phyloP scores from a whole-genome alignment of 2,797 vertebrate species.

The Lemur catta region DNA sequence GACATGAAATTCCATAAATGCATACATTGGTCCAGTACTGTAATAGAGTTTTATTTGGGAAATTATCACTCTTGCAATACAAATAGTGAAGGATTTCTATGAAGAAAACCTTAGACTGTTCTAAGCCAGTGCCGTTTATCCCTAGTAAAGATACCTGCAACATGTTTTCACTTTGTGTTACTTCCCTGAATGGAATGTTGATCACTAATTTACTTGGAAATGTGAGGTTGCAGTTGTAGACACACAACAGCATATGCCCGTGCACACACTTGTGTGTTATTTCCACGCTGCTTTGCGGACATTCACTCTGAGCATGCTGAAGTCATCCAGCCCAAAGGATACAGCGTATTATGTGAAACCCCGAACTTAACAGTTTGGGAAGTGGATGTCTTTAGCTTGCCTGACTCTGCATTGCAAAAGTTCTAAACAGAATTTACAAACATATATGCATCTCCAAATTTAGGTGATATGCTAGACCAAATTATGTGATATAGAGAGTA shows the following conservation, averaged over 20 bases:
- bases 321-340: neutral
- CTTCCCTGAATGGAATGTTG: neutral
- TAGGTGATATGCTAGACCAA: neutral
- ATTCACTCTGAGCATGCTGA: neutral
- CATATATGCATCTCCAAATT: neutral
- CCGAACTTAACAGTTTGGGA: neutral
- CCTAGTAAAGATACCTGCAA: neutral
- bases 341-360: neutral
- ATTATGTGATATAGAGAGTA: neutral
- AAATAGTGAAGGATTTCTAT: neutral
- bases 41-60: neutral
- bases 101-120: neutral
- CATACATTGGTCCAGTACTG: neutral
- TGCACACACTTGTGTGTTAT: neutral
- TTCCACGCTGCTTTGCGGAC: neutral
- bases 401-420: neutral
- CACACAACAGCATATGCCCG: fast-evolving
- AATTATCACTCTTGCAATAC: neutral
- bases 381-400: neutral
- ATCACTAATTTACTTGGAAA: neutral
- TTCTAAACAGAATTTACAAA: neutral
- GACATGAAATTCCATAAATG: neutral
- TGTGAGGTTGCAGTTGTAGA: too few species aligned
- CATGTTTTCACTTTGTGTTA: neutral
- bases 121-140: neutral